Conservation (phyloP, 2,113 vertebrate species). For the Himantopus leucocephalus region DNA sequence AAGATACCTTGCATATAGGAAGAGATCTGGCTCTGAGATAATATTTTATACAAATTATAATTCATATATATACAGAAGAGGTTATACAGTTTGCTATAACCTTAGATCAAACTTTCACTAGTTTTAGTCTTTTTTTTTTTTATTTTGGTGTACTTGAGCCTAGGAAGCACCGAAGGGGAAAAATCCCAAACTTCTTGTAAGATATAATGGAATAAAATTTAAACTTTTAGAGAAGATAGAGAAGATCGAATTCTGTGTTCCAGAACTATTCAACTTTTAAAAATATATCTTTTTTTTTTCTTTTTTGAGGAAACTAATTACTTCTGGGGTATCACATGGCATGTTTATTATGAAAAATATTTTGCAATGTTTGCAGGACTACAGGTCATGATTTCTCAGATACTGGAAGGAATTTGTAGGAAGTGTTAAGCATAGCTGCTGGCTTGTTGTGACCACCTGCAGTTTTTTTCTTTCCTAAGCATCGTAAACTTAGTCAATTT, state of each 20-base stretch:
- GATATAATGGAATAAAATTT: not conserved
- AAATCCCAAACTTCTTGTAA: not conserved
- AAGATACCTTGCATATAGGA: not conserved
- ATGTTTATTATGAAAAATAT: not conserved
- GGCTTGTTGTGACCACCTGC: not conserved
- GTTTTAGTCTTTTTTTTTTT: not conserved
- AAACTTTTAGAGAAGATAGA: not conserved
- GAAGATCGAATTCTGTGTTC: not conserved
- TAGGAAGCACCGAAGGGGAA: not conserved
- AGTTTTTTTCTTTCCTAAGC: not conserved
- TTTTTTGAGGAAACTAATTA: not conserved
- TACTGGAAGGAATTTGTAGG: not conserved
- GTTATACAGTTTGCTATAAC: not conserved
- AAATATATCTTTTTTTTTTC: too few species aligned
- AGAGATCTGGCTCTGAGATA: not conserved
- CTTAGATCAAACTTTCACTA: not conserved
- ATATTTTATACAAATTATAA: not conserved
- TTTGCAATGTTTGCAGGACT: not conserved
- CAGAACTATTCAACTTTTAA: too few species aligned
- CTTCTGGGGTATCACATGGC: not conserved
- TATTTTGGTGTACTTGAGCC: not conserved
- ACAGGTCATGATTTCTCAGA: not conserved
- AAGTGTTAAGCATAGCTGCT: not conserved
- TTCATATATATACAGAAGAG: not conserved
- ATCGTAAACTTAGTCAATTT: not conserved